Percentiles rank a stretch among this genome's conserved stretches.
These are phyloP conservation scores for Silvanus unidentatus DNA, from an alignment of 2,888 invertebrate species.

Conservation along the genomic window DNA sequence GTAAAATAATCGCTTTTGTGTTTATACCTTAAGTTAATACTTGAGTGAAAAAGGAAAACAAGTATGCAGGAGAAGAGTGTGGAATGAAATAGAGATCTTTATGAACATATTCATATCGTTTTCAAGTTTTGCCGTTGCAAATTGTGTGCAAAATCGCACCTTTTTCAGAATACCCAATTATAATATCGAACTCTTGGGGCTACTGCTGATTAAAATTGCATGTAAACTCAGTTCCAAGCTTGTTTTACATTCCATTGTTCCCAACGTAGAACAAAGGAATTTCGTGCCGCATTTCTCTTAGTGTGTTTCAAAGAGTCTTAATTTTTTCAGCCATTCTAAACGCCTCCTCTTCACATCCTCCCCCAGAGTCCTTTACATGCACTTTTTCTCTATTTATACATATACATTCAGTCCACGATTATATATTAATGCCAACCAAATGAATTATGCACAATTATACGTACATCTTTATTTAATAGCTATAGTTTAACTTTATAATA, in stretches of 20 bases:
- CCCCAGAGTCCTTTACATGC: too few relatives aligned
- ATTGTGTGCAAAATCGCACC: slow-evolving; percentile 47
- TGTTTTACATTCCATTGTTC: slow-evolving; percentile 49
- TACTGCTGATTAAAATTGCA: slow-evolving; percentile 47
- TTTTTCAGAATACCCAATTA: slow-evolving; percentile 44
- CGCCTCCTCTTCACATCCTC: slow-evolving; percentile 21
- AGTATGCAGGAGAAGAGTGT: too few relatives aligned
- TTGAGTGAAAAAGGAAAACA: too few relatives aligned
- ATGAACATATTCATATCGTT: slow-evolving; percentile 32
- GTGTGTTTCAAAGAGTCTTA: slow-evolving; percentile 40
- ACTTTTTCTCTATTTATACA: not conserved
- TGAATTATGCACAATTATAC: slow-evolving; percentile 39
- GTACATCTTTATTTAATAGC: slow-evolving; percentile 32
- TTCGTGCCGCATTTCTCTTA: slow-evolving; percentile 44
- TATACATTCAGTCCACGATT: slow-evolving; percentile 23
- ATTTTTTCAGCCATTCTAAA: slow-evolving; percentile 29
- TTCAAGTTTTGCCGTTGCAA: slow-evolving; percentile 36
- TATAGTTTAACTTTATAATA: not conserved
- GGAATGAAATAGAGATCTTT: slow-evolving; percentile 29
- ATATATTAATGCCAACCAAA: slow-evolving; percentile 36
- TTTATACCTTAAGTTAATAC: too few relatives aligned
- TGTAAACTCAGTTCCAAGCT: slow-evolving; percentile 45
- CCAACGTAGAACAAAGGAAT: slow-evolving; percentile 44
- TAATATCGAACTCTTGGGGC: slow-evolving; percentile 42
- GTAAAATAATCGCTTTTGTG: not conserved